Evolutionary conservation across 2,797 vertebrate genomes (phyloP), one percentile per base, ranked within the genome.

Genomic region (Allobates femoralis): DNA sequence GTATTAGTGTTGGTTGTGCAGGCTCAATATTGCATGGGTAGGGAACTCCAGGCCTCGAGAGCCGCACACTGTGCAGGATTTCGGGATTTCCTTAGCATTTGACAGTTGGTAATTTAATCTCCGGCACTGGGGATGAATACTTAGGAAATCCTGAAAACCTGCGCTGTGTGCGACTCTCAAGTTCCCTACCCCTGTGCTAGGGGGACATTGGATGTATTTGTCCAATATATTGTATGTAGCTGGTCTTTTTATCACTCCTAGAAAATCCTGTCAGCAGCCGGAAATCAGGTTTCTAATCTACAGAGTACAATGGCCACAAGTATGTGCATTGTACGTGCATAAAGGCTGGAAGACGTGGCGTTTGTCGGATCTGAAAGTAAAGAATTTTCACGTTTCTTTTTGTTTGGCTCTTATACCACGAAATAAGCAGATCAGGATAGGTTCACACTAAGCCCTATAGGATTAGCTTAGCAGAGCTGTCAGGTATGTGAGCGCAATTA

Each of bases 401-500:
- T 37, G 66, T 56, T 37, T 53, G 28, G 50, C 50, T 82, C 67
- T 28, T 23, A 67, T 15, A 14, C 79, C 30, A 16, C 28, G 50
- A 1, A 55, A 26, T 69, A 73, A 56, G 30, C 81, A 83, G 50
- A 73, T 73, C 64, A n/a, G 80, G 66, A 34, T 23, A 15, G 51
- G 53, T 53, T n/a, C 32, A 23, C 21, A 10, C 14, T 41, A 73
- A 79, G 41, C 55, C 67, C 67, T 26, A 26, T 82, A 41, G 41
- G 81, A 82, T 82, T n/a, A 55, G 81, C 81, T 82, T 73, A 82
- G 81, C 64, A 55, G 26, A 26, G 2, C 19, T 66, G 26, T 81
- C 79, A 46, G 79, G 79, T 82, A 82, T 82, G 80, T 23, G 30
- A 55, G 30, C 64, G 50, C 50, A 37, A 32, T 55, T n/a, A 37